Evolutionary conservation across 2,888 invertebrate genomes (phyloP), one percentile per base, ranked within the genome.

Genomic region (Amiota mariae): DNA sequence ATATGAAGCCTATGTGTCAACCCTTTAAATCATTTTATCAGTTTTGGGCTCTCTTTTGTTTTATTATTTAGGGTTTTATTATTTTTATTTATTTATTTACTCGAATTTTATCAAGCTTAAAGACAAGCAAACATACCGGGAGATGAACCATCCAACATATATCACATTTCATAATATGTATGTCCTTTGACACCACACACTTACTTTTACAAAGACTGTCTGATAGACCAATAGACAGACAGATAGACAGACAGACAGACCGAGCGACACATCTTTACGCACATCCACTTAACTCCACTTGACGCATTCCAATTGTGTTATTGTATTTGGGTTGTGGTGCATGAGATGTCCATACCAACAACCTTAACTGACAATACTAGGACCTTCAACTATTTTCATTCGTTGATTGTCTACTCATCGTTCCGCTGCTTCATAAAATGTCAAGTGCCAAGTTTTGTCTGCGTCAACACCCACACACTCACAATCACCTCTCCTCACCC

Each of bases 51-150:
- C 36, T 2, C 36, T 36, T 36, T 36, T 36, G 11, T 59, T 59
- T 59, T 18, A 59, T 59, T 59, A 20, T 20, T 57, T 57, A 15
- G 15, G 57, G 8, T 15, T 57, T n/a, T 57, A 15, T 13, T 15
- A 15, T 57, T 57, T 54, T 54, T 72, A 70, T 75, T 56, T 75
- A 71, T 76, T 74, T 75, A 76, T 79, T 73, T 74, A 48, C 72
- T 51, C 20, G 68, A 48, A 51, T 36, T 36, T 68, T 72, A 24
- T 67, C 56, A 57, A 67, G 59, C 67, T 46, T 47, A 72, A 51
- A 49, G 8, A 15, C n/a, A 13, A 15, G 54, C 48, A 48, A 68
- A 54, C 51, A 68, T 12, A 48, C 10, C 11, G n/a, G 1, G 10
- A 8, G 18, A 9, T 13, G 12, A 63, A 63, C 24, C 63, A 13